These are phyloP conservation scores for Poecile atricapillus DNA, from an alignment of 2,113 vertebrate genomes.

Conservation along the genomic window DNA sequence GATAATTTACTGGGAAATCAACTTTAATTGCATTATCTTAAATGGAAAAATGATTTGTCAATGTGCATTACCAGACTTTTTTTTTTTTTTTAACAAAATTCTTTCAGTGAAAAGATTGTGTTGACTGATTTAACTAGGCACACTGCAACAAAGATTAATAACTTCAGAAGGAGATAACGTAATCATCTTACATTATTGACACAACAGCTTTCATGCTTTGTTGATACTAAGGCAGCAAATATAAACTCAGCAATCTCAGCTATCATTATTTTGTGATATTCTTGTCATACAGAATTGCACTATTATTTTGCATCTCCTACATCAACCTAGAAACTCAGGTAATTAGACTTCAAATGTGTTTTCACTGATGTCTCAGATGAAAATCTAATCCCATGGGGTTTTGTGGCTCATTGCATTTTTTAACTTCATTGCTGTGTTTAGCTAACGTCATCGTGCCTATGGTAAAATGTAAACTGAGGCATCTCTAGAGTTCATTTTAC, in stretches of 20 bases:
- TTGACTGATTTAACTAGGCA: slow-evolving; percentile 19
- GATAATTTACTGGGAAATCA: slow-evolving; percentile 6
- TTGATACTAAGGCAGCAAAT: not conserved
- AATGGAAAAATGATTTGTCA: slow-evolving; percentile 34
- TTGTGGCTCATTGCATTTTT: not conserved
- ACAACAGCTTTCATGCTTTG: not conserved
- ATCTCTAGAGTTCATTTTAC: not conserved
- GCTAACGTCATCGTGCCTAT: not conserved
- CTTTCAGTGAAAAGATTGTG: not conserved
- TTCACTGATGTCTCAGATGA: not conserved
- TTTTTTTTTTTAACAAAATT: not conserved
- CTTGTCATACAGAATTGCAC: not conserved
- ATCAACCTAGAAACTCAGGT: not conserved
- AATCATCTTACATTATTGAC: not conserved
- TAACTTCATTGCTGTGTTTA: not conserved
- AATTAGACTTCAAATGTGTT: slow-evolving; percentile 34
- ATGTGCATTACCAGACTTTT: not conserved
- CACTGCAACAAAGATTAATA: slow-evolving; percentile 3
- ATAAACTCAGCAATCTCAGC: not conserved
- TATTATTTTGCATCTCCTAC: not conserved
- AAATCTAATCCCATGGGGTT: not conserved
- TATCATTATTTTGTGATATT: not conserved
- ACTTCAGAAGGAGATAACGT: not conserved
- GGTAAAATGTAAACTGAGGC: not conserved
- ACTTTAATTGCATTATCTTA: slow-evolving; percentile 26